Base-by-base conservation (phyloP, 2,797 vertebrate species). In the Semotilus atromaculatus region DNA sequence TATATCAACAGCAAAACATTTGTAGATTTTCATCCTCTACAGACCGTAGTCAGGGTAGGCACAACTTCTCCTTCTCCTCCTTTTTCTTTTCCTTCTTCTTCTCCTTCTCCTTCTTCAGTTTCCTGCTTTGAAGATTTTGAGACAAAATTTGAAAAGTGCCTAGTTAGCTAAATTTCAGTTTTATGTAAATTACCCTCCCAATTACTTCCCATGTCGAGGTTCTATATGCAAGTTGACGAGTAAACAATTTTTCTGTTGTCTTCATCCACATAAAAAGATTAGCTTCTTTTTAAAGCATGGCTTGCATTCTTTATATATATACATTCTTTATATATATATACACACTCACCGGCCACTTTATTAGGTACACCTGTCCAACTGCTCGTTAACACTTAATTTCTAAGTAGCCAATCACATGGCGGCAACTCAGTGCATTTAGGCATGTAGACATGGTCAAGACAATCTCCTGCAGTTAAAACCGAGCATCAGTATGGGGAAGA, bases 91-190 rank as follows among this genome's bases (percentile, higher is more conserved):
- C 31, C 31, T 31, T 31, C 31, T 31, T 31, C 31, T 31, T 31
- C 31, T 31, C 3, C 31, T 3, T 31, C 31, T 31, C 3, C 31
- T 31, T 31, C 31, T n/a, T n/a, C 16, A 14, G 18, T 34, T n/a
- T 73, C 40, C 36, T 82, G 38, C 80, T 74, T 74, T 74, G 29
- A 82, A 82, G 23, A 51, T 66, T 83, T 66, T 53, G 10, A 14
- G n/a, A 9, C 58, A 38, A 16, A 16, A 58, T 76, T 14, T 58
- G 5, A 53, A 75, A 64, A 6, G 19, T 74, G 31, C 23, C 81
- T 51, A 23, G 71, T 74, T 38, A 53, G 60, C 71, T 14, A 4
- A 21, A 66, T 66, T 75, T 82, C 19, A 34, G 21, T 64, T 74
- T 31, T 51, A 82, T 82, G 81, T 83, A 64, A 66, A 75, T 66